Base-by-base conservation (phyloP, 2,797 vertebrate species). In the Micrastur ruficollis region DNA sequence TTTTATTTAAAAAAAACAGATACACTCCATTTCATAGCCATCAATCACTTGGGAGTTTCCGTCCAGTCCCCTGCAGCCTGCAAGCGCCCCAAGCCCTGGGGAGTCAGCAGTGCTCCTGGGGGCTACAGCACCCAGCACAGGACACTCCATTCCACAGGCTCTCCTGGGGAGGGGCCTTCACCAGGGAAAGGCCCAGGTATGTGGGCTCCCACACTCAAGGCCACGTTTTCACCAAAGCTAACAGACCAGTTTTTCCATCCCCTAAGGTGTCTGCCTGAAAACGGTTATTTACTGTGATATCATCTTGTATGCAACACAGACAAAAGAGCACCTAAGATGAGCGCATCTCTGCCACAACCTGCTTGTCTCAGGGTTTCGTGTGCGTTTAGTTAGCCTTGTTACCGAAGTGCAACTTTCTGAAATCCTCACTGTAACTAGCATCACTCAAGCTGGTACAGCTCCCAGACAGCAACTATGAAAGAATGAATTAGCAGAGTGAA, bases 171-270 rank as follows among this genome's bases (percentile, higher is more conserved):
- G 22, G 47, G 15, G 13, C 32, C 49, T 62, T 47, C 49, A 19
- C 29, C 84, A 44, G 27, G 42, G 52, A 79, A 84, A 90, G 68
- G 86, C 66, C 62, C 40, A 63, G 63, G 67, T 67, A 31, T 7
- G 9, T 19, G 49, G 34, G 72, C 68, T 93, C 40, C 55, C 50
- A 18, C 0, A 79, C 91, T 70, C 76, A 8, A 46, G 65, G 91
- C 38, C 44, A 44, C 44, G 2, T 22, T 79, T 58, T 58, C 49
- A 70, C 52, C 78, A 56, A 73, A 89, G 92, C 92, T 21, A 96
- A 84, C 81, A 92, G 84, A 90, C 95, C 79, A 7, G 86, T 93
- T 96, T 90, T 89, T 86, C 86, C 81, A 70, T 58, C 40, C 84
- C 89, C 70, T 71, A 8, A 72, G 89, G 95, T 44, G 29, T 46